phyloP scores from a whole-genome alignment of 2,113 vertebrate species.

The Elachura formosa region DNA sequence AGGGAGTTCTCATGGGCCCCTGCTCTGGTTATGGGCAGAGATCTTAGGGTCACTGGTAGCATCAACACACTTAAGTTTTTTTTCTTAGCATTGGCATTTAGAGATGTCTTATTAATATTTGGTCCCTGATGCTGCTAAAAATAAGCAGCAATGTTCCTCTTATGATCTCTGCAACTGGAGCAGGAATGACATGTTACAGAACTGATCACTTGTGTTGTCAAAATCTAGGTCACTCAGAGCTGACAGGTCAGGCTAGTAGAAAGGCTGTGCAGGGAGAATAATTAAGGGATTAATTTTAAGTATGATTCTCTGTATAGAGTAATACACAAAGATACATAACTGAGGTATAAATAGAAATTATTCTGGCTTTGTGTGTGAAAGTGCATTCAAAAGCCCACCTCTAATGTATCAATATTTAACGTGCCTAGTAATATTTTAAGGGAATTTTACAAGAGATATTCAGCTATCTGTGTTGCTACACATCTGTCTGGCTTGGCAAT shows the following conservation, averaged over 20 bases:
- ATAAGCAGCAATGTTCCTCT: not conserved
- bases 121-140: not conserved
- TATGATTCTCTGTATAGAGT: not conserved
- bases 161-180: not conserved
- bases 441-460: not conserved
- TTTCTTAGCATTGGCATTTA: not conserved
- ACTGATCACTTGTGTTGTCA: not conserved
- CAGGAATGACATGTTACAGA: not conserved
- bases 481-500: not conserved
- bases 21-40: fast-evolving
- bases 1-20: not conserved
- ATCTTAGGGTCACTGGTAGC: not conserved
- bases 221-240: not conserved
- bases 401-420: not conserved
- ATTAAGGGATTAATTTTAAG: not conserved
- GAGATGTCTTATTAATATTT: not conserved
- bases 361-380: not conserved
- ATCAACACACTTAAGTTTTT: not conserved
- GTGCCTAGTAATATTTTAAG: not conserved
- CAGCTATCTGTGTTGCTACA: not conserved
- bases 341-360: not conserved
- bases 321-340: not conserved
- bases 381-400: not conserved
- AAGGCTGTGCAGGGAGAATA: not conserved
- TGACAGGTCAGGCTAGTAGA: not conserved